Percentiles rank a stretch among this genome's conserved stretches.
Conservation (phyloP, 2,888 invertebrate species). For the Phymatocera aterrima region DNA sequence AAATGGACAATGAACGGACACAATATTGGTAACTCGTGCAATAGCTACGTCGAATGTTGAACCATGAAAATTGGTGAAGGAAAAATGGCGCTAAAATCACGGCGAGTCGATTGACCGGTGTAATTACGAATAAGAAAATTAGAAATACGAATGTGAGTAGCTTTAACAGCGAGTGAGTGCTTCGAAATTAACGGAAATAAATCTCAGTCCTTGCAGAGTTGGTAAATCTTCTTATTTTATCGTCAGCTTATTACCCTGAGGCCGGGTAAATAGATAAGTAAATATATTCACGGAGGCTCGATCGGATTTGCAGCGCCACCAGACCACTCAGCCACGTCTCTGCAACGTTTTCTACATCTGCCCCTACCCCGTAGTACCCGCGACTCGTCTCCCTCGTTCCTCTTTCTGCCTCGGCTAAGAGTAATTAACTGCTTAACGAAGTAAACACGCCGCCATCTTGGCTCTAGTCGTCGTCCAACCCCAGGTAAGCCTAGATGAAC, state of each 20-base stretch:
- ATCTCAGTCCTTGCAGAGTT: not conserved
- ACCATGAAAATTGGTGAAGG: too few species aligned
- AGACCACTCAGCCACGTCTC: conserved; percentile 53
- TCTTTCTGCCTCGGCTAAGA: conserved; percentile 56
- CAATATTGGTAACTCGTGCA: too few species aligned
- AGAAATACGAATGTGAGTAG: not conserved
- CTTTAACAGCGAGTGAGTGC: conserved; percentile 2
- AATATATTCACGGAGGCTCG: conserved; percentile 72
- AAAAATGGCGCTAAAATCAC: not conserved
- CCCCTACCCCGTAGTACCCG: conserved; percentile 28
- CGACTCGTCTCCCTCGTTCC: conserved; percentile 51
- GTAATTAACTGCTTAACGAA: conserved; percentile 75
- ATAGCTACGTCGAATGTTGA: too few species aligned
- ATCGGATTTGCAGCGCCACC: conserved; percentile 69
- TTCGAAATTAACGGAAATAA: conserved; percentile 38
- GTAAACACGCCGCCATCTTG: conserved; percentile 74
- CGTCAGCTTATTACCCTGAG: conserved; percentile 70
- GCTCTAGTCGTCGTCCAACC: conserved; percentile 62
- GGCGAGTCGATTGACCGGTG: not conserved
- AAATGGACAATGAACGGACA: not conserved
- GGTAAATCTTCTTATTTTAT: conserved; percentile 69
- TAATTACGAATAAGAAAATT: not conserved
- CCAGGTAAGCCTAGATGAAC: conserved; percentile 49
- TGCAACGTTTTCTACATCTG: conserved; percentile 45
- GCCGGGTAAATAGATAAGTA: conserved; percentile 70